Evolutionary conservation across 37 sponge, comb jelly and placozoan species (phyloP).

Genomic region (Diacarnus erythraeanus): DNA sequence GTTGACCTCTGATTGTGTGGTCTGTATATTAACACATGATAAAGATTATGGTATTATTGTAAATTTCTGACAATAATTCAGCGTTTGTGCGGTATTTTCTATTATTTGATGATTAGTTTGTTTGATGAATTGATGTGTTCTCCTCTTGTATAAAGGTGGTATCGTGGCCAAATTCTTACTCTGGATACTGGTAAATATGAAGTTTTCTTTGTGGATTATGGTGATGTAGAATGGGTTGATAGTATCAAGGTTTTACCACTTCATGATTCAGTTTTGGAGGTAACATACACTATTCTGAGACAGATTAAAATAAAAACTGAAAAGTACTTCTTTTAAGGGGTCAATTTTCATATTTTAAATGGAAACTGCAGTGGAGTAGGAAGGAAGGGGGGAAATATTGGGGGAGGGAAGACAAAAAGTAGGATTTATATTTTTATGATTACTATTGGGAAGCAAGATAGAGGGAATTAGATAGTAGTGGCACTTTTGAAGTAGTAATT

Average conservation of each 20-base stretch:
- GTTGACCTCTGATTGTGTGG: not conserved
- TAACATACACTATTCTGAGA: too few relatives aligned
- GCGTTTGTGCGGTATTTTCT: not conserved
- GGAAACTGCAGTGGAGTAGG: too few relatives aligned
- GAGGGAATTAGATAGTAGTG: too few relatives aligned
- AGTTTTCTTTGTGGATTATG: conserved; percentile 71
- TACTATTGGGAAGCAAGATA: too few relatives aligned
- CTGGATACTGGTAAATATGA: not conserved
- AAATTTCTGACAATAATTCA: not conserved
- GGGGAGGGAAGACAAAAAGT: too few relatives aligned
- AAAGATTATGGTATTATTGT: not conserved
- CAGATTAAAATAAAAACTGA: too few relatives aligned
- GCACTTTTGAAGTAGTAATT: too few relatives aligned
- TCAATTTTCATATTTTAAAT: too few relatives aligned
- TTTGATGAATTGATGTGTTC: not conserved
- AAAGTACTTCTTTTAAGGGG: too few relatives aligned
- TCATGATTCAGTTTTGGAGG: not conserved
- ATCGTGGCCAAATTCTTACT: conserved; percentile 56
- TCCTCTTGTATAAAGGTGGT: conserved; percentile 37
- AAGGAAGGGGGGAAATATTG: too few relatives aligned
- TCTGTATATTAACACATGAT: not conserved
- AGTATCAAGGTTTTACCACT: not conserved
- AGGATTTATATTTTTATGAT: too few relatives aligned
- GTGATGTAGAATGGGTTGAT: conserved; percentile 70
- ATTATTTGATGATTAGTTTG: not conserved